phyloP scores from a whole-genome alignment of 1,140 invertebrate genomes.

The Pseudomyrmex cubaensis region DNA sequence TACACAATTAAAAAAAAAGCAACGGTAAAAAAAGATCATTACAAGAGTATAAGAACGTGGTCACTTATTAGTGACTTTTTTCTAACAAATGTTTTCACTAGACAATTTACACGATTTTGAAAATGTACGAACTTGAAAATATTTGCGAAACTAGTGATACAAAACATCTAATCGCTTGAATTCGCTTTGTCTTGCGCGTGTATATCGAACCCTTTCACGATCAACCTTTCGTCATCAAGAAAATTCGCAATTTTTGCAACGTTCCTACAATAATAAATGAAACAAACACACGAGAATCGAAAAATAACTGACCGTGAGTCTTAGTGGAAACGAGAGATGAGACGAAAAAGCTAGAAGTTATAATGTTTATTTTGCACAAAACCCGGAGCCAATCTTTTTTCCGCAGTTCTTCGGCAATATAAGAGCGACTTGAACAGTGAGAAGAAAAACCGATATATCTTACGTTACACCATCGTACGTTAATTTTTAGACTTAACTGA shows the following conservation, averaged over 20 bases:
- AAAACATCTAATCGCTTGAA: too few species aligned
- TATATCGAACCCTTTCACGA: too few species aligned
- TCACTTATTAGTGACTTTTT: background rate
- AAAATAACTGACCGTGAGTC: background rate
- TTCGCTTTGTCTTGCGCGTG: too few species aligned
- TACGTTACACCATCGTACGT: background rate
- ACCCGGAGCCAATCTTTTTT: background rate
- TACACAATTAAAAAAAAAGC: too few species aligned
- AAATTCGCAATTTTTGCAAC: constrained; percentile 22
- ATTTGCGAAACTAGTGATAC: background rate
- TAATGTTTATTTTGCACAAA: constrained; percentile 5
- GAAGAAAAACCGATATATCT: background rate
- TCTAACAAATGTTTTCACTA: background rate
- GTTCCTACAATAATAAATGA: constrained; percentile 19
- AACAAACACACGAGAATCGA: constrained; percentile 3
- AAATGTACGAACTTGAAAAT: background rate
- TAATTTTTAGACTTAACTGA: constrained; percentile 20
- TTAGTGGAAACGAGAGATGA: background rate
- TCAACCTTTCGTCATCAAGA: too few species aligned
- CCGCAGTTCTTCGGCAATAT: background rate
- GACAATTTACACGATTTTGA: background rate
- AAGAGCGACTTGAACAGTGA: background rate
- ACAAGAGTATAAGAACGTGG: background rate
- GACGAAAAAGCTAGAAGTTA: constrained; percentile 3
- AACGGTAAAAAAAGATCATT: background rate